Percentiles rank a stretch among this genome's conserved stretches.
phyloP scores from a whole-genome alignment of 2,888 invertebrate genomes.

The Leucozona laternaria region DNA sequence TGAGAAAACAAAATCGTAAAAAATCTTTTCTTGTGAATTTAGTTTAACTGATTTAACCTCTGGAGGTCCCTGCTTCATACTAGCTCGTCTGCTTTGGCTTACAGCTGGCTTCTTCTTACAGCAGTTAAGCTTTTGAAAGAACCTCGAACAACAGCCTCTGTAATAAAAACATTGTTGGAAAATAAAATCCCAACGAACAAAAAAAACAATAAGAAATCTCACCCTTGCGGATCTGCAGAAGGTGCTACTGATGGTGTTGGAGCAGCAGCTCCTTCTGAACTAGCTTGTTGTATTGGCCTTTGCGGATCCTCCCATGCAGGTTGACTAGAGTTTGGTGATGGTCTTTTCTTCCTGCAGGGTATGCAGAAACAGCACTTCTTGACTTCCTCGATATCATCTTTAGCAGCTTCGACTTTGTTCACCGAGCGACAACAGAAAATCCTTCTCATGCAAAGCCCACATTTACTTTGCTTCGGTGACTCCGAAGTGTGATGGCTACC shows the following conservation, averaged over 20 bases:
- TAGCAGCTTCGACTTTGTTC: constrained; percentile 82
- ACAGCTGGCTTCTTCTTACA: constrained; percentile 83
- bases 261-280: constrained; percentile 84
- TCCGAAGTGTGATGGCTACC: constrained; percentile 43
- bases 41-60: constrained; percentile 83
- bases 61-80: constrained; percentile 85
- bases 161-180: constrained; percentile 43
- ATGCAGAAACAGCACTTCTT: constrained; percentile 83
- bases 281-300: constrained; percentile 83
- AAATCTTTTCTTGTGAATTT: neutral
- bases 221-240: constrained; percentile 44
- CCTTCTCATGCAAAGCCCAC: constrained; percentile 82
- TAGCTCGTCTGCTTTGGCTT: constrained; percentile 86
- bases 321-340: constrained; percentile 34
- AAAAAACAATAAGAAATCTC: neutral
- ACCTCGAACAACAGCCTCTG: constrained; percentile 82
- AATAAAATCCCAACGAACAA: neutral
- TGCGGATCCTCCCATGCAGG: constrained; percentile 82
- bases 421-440: constrained; percentile 83
- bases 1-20: constrained; percentile 80
- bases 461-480: constrained; percentile 79
- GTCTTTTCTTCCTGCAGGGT: constrained; percentile 81
- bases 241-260: constrained; percentile 78
- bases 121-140: constrained; percentile 82
- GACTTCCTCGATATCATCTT: constrained; percentile 80